Evolutionary conservation across 2,888 invertebrate species (phyloP).

Genomic region (Eretmocerus hayati): DNA sequence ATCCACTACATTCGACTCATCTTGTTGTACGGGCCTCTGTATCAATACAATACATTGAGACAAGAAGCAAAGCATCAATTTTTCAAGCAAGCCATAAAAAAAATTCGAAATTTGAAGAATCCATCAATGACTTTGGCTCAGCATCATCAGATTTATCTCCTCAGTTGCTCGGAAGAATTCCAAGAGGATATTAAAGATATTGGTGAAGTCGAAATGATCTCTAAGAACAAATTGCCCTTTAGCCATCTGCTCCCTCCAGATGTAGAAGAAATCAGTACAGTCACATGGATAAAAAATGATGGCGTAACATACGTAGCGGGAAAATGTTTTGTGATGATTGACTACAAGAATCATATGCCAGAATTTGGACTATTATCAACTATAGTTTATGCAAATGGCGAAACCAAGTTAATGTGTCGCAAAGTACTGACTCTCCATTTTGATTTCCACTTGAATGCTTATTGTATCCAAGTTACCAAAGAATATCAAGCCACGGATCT

Average conservation of each 20-base stretch:
- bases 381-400: background rate
- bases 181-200: background rate
- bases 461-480: background rate
- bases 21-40: conserved; percentile 2
- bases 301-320: conserved; percentile 3
- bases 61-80: conserved; percentile 10
- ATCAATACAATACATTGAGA: conserved; percentile 9
- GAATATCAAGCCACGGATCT: background rate
- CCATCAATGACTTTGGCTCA: conserved; percentile 2
- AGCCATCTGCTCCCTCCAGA: background rate
- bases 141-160: conserved; percentile 5
- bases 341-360: conserved; percentile 3
- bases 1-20: background rate
- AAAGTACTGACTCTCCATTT: background rate
- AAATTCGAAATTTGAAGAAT: conserved; percentile 4
- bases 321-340: conserved; percentile 10
- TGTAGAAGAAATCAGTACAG: background rate
- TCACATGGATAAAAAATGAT: conserved; percentile 5
- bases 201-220: background rate
- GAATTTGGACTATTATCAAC: conserved; percentile 1
- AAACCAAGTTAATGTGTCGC: conserved; percentile 2
- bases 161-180: background rate
- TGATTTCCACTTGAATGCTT: conserved; percentile 5
- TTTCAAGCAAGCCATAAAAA: conserved; percentile 4
- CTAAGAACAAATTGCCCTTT: background rate